Conservation (phyloP, 2,888 invertebrate genomes). For the Ormyrus labotus region DNA sequence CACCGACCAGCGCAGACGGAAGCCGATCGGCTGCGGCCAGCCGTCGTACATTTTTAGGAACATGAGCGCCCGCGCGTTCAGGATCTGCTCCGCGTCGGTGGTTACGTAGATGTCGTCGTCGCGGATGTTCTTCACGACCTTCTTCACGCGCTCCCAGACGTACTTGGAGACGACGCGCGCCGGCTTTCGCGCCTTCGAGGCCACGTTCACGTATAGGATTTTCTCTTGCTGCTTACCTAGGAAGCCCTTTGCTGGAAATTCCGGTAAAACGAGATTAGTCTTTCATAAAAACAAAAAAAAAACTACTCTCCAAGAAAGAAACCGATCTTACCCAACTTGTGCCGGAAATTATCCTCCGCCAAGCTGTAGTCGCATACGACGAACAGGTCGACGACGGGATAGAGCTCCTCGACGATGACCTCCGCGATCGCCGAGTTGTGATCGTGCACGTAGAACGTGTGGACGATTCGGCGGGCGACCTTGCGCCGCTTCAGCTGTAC, state of each 20-base stretch:
- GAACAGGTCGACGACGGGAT: constrained; percentile 81
- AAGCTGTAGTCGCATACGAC: constrained; percentile 78
- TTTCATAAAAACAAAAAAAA: not conserved
- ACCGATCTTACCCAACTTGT: constrained; percentile 68
- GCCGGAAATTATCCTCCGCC: constrained; percentile 74
- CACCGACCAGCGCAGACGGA: constrained; percentile 81
- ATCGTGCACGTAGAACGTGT: constrained; percentile 78
- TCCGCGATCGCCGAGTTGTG: constrained; percentile 79
- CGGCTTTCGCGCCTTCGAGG: constrained; percentile 64
- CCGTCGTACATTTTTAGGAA: constrained; percentile 83
- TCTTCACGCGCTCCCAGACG: constrained; percentile 75
- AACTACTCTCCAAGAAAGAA: not conserved
- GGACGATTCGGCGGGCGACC: constrained; percentile 78
- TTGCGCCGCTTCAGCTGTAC: constrained; percentile 75
- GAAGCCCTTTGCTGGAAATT: constrained; percentile 73
- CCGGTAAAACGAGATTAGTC: not conserved
- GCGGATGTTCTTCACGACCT: constrained; percentile 74
- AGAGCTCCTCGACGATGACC: constrained; percentile 80
- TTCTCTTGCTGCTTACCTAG: constrained; percentile 77
- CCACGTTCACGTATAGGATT: constrained; percentile 77
- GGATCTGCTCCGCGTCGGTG: constrained; percentile 79
- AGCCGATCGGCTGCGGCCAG: constrained; percentile 80
- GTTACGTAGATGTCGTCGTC: constrained; percentile 80
- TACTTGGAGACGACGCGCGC: constrained; percentile 67
- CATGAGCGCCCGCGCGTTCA: constrained; percentile 80